These are phyloP conservation scores for Synanceia verrucosa DNA, from an alignment of 2,797 vertebrate species.

Conservation along the genomic window DNA sequence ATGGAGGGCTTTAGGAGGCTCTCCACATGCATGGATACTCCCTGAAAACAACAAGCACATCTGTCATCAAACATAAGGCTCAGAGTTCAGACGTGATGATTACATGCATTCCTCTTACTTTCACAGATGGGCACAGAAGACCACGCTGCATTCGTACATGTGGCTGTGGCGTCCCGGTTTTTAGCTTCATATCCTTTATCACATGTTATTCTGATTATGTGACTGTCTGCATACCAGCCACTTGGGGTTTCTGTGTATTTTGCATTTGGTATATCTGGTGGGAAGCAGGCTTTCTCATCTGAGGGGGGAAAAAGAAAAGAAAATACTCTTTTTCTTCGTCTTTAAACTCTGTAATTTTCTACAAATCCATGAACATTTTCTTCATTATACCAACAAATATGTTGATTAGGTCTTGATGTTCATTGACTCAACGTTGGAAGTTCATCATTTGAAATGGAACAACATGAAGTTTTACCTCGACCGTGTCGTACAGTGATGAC, in stretches of 20 bases:
- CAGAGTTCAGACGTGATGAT: neutral
- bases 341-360: neutral
- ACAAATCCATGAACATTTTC: neutral
- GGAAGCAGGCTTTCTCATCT: slow-evolving; percentile 44
- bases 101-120: slow-evolving; percentile 29
- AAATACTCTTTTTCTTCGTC: neutral
- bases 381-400: neutral
- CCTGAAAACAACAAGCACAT: slow-evolving; percentile 26
- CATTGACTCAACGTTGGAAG: too few species aligned
- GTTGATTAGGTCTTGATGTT: too few species aligned
- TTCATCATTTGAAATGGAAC: too few species aligned
- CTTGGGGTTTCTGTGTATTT: accelerated
- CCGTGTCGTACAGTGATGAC: neutral
- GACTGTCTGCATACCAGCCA: accelerated
- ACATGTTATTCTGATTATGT: accelerated
- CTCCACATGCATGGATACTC: neutral
- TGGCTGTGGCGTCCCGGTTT: accelerated
- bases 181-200: neutral
- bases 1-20: slow-evolving; percentile 31
- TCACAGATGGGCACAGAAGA: slow-evolving; percentile 37
- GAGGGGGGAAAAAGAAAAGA: neutral
- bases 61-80: neutral
- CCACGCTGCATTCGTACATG: slow-evolving; percentile 49
- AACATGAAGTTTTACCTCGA: neutral
- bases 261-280: slow-evolving; percentile 33